These are phyloP conservation scores for Gymnodraco acuticeps DNA, from an alignment of 2,797 vertebrate species.

Conservation along the genomic window DNA sequence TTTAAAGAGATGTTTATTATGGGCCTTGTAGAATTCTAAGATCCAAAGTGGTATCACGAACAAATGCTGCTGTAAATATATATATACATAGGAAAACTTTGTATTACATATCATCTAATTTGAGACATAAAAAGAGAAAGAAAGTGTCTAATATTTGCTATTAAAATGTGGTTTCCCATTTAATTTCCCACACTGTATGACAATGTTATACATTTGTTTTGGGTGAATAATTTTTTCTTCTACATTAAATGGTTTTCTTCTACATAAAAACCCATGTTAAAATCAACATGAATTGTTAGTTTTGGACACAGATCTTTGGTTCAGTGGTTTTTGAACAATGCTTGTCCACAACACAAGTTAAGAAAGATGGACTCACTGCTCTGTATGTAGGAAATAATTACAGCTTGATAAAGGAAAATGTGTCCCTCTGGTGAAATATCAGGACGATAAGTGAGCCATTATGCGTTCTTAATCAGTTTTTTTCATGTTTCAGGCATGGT, in stretches of 20 bases:
- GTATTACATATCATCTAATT: neutral
- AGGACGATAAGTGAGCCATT: constrained; percentile 16
- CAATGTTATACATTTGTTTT: neutral
- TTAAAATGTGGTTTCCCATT: neutral
- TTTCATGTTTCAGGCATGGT: constrained; percentile 79
- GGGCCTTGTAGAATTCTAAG: neutral
- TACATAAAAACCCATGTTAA: constrained; percentile 4
- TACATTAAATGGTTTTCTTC: constrained; percentile 3
- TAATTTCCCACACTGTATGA: neutral
- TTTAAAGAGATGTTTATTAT: constrained; percentile 11
- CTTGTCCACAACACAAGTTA: constrained; percentile 25
- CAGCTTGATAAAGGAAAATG: constrained; percentile 14
- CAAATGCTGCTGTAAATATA: neutral
- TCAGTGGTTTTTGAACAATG: constrained; percentile 41
- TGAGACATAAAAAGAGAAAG: neutral
- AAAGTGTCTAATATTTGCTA: neutral
- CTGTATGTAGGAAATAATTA: constrained; percentile 14
- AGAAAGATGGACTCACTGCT: constrained; percentile 13
- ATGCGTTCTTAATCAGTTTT: constrained; percentile 62
- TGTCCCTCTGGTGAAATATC: constrained; percentile 14
- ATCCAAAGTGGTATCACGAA: neutral
- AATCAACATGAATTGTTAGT: constrained; percentile 18
- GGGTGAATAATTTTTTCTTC: constrained; percentile 4
- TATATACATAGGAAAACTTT: neutral
- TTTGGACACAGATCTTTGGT: constrained; percentile 36